Evolutionary conservation across 2,797 vertebrate species (phyloP), one percentile per base, ranked within the genome.

Genomic region (Benthosema pterotum): DNA sequence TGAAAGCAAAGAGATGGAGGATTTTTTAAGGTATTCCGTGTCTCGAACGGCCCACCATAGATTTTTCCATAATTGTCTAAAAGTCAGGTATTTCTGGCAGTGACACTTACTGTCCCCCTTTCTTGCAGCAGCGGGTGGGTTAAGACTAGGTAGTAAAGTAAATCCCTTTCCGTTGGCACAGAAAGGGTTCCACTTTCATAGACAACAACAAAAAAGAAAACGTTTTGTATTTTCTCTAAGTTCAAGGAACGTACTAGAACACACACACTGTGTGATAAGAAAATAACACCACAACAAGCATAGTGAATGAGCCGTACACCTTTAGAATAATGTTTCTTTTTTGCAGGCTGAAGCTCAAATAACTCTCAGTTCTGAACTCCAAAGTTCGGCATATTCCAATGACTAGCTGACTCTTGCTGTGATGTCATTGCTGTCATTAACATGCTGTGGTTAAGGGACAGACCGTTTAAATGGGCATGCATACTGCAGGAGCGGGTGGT

Each of bases 191-290:
- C 11, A 28, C n/a, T 5, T 9, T 42, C 3, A 11, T 47, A n/a
- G n/a, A n/a, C n/a, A n/a, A n/a, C n/a, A n/a, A n/a, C 43, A n/a
- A 52, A 70, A 57, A 65, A n/a, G 51, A 70, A 57, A 65, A 74
- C 67, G 78, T 82, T 71, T 65, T 65, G 71, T 67, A 25, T 22
- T 32, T 66, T 60, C 51, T 15, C 22, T 18, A 48, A 48, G 62
- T 71, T 77, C 63, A 76, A 68, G 65, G 72, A 52, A 43, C 19
- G 16, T 51, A 54, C 57, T 67, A 25, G 12, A n/a, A 53, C 60
- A 71, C 71, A 78, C 77, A 75, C 72, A 64, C 13, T 42, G 16
- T n/a, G 18, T 50, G 85, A 88, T 82, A 82, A 86, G 73, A 75
- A 73, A 69, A 55, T 57, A 52, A 25, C 22, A 25, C 22, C 69